Base-by-base conservation (phyloP, 2,888 invertebrate species). In the Ernsta delagoae region DNA sequence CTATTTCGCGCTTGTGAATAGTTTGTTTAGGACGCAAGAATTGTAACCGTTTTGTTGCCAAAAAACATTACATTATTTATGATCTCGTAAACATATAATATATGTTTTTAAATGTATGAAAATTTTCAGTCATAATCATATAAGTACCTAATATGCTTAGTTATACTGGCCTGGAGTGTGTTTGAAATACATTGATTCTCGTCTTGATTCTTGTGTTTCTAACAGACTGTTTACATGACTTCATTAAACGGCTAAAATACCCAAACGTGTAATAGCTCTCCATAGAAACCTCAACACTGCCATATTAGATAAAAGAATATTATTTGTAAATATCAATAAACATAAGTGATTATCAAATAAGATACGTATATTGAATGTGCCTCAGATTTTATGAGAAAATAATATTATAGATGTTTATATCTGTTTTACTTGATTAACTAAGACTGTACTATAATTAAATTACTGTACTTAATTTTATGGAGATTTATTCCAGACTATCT, bases 321-420 rank as follows among this genome's bases (percentile, higher is more conserved):
- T 82, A 73, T 79, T 78, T 90, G 89, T 91, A 91, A 81, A 88
- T 53, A 53, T 53, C 24, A 24, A 53, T 88, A 79, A 75, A 81
- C 76, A 36, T 31, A 39, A 39, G 48, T 39, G 11, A 48, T 31
- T 54, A 39, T 72, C 79, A 48, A 41, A 79, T 82, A 79, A 73
- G 65, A 86, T 90, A 90, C 90, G 87, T 90, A 91, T 88, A 87
- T 88, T 89, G 83, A 88, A 91, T 88, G 92, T 92, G 92, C 92
- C 92, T 92, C 89, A 86, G 86, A 90, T 86, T 90, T 89, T 90
- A 89, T 88, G 82, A 86, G n/a, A 41, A 84, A 83, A 16, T 16
- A 70, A 75, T 79, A 50, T 50, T 83, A 82, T 83, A 87, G 83
- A 89, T 85, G 86, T 89, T 89, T 89, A 87, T 87, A 69, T 63